Base-by-base conservation (phyloP, 2,797 vertebrate genomes). In the Gastrophryne carolinensis region DNA sequence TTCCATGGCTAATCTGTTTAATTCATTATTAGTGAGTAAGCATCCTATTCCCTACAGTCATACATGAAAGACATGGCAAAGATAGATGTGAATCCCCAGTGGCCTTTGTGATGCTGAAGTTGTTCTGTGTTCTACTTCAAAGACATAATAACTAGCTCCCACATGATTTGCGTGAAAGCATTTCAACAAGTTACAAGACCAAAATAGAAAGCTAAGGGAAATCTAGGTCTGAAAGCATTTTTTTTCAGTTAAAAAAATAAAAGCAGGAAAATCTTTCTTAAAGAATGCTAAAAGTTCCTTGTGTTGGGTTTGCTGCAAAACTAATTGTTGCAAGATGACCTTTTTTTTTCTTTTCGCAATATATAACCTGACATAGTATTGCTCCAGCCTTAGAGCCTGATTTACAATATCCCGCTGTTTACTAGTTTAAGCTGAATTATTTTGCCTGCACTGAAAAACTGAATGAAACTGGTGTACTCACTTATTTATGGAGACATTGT, bases 121-220 rank as follows among this genome's bases (percentile, higher is more conserved):
- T 60, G 49, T 44, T 49, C 39, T 39, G 57, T 75, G 54, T 30
- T 63, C 17, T 32, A 39, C 67, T 72, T 81, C 75, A 68, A 75
- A 78, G 56, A 24, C 53, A 69, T 73, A 72, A 79, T 79, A 76
- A 67, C 81, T 30, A 32, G 83, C 83, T 85, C 75, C 41, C 67
- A 79, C 69, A 79, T 49, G 79, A 80, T 58, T 52, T 75, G 77
- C 61, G 78, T 73, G 73, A 80, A 80, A 84, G 78, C 81, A 54
- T 57, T 86, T 78, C 79, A 76, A 60, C 77, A 81, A 77, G 56
- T 72, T 27, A 0, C 1, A 73, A 37, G 44, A 47, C 79, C 84
- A 61, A 84, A 85, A 83, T 63, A 85, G 79, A 79, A 85, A 83
- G 73, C 54, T 56, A 81, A 44, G 82, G 77, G 80, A 81, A n/a